Percentiles rank a stretch among this genome's conserved stretches.
Evolutionary conservation across 2,888 invertebrate genomes (phyloP).

Genomic region (Apotomis betuletana): DNA sequence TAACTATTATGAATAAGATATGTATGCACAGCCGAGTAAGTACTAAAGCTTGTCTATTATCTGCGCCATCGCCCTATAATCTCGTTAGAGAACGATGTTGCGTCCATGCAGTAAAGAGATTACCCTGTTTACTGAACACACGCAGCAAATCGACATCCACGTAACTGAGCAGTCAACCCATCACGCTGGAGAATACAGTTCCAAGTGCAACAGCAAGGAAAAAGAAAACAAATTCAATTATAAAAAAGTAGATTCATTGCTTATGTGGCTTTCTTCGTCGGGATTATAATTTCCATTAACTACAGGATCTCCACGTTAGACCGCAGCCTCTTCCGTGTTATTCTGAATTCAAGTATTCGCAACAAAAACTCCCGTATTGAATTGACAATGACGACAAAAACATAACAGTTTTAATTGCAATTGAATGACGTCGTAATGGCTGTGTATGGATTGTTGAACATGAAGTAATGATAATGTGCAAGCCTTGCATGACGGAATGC

Average conservation of each 20-base stretch:
- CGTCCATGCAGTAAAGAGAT: slow-evolving; percentile 25
- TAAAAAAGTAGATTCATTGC: not conserved
- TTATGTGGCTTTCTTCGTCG: not conserved
- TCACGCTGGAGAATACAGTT: not conserved
- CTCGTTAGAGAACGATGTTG: slow-evolving; percentile 19
- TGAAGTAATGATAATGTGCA: slow-evolving; percentile 32
- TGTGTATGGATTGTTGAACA: slow-evolving; percentile 19
- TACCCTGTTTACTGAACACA: slow-evolving; percentile 2
- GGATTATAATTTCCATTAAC: slow-evolving; percentile 12
- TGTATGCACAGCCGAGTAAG: no score
- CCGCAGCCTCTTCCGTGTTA: slow-evolving; percentile 11
- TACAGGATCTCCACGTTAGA: slow-evolving; percentile 14
- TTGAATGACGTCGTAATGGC: slow-evolving; percentile 22
- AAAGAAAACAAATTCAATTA: not conserved
- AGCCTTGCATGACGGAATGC: slow-evolving; percentile 38
- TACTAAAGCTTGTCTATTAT: not conserved
- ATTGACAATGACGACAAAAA: slow-evolving; percentile 32
- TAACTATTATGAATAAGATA: no score
- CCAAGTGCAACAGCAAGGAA: not conserved
- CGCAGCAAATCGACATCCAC: not conserved
- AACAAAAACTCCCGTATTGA: slow-evolving; percentile 7
- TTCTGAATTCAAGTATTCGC: slow-evolving; percentile 12
- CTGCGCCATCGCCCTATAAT: slow-evolving; percentile 24
- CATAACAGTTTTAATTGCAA: slow-evolving; percentile 31
- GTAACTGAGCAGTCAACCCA: not conserved